Base-by-base conservation (phyloP, 2,113 vertebrate genomes). In the Pluvianellus socialis region DNA sequence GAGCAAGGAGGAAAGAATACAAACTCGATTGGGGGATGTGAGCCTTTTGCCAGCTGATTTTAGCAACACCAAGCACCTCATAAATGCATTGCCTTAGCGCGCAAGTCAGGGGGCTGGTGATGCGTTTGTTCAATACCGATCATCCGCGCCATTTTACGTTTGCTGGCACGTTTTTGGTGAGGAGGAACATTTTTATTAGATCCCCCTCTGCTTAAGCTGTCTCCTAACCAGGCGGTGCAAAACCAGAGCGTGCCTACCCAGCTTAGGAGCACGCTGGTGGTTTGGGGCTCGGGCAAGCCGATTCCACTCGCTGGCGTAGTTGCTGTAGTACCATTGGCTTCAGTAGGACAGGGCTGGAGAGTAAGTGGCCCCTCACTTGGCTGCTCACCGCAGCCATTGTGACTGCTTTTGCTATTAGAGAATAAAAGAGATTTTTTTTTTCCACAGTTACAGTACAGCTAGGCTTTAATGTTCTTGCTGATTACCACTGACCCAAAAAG, bases 401-500 rank as follows among this genome's bases (percentile, higher is more conserved):
- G 88, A 82, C 86, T 96, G 84, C 82, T 94, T 95, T 91, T 96
- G 89, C 94, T 91, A 47, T 84, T 83, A 92, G 70, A 67, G 74
- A 93, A 94, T 94, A 92, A 86, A 94, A 84, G 63, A 72, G 71
- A 71, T 88, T 94, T 93, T 42, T 59, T 72, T 85, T 96, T 97
- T 83, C 92, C 86, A 92, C 44, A 18, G 95, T 92, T 96, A 80
- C 91, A 94, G 86, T 95, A 79, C 67, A 87, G 58, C 83, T 75
- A 92, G 96, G 95, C 86, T 96, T 97, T 95, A 92, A 96, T 94
- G 88, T 97, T 96, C 91, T 89, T 93, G 83, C 91, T 96, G 96
- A 98, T 98, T 96, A 96, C 90, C 95, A 81, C 63, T 97, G 97
- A 97, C 96, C 96, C 97, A 97, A 97, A 96, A 97, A 97, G 95